Base-by-base conservation (phyloP, 2,797 vertebrate species). In the Orestias chungarensis region DNA sequence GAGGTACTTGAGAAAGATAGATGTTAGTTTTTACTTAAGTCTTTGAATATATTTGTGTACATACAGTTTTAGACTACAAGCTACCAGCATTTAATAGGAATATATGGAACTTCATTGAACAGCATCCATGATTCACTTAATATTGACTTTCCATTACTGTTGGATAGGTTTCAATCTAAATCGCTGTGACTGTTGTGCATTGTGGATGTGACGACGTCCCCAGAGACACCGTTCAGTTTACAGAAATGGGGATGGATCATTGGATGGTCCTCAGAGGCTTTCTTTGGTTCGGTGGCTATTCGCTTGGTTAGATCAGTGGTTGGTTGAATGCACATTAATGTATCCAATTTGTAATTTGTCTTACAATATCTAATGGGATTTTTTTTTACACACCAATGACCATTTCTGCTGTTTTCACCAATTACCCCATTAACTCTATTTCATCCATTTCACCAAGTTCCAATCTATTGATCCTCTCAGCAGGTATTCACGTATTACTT, bases 1-100 rank as follows among this genome's bases (percentile, higher is more conserved):
- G 83, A 10, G 27, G 70, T 43, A 15, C 59, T 61, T 31, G 27
- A 62, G 77, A 70, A 82, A 62, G 40, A 79, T 64, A 38, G 82
- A 71, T 44, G 83, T 59, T 40, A 50, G 29, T 75, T 70, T 64
- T 5, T 64, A 71, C 72, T 80, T 75, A 57, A 62, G 27, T 15
- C 27, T 54, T 54, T n/a, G 27, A 54, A 82, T 73, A 65, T 29
- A 9, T 23, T 0, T 33, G 18, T 66, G 27, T 31, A 12, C 18
- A 47, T 46, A 31, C 2, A n/a, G 6, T 6, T 14, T 27, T 29
- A 11, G 12, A 17, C 14, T 29, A 35, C n/a, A 61, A 23, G 20
- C 33, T 23, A 6, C 57, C 20, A 61, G 57, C 57, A 35, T 12
- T n/a, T 10, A 61, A 38, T 38, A 11, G 38, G 7, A 31, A 33